Percentiles rank a stretch among this genome's conserved stretches.
Evolutionary conservation across 2,888 invertebrate genomes (phyloP).

Genomic region (Cynaeus angustus): DNA sequence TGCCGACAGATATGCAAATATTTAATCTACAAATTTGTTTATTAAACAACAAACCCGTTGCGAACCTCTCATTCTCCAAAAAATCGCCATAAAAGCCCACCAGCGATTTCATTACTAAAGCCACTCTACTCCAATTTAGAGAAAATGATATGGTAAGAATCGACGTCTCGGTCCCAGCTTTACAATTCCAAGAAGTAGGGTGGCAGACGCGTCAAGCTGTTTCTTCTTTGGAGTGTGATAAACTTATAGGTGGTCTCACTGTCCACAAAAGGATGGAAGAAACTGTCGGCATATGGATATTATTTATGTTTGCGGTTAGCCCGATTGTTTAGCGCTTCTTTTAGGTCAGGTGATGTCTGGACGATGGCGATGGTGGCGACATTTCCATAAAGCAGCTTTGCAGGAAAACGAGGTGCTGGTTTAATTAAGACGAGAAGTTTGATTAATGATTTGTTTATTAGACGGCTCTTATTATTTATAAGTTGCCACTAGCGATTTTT

Average conservation of each 20-base stretch:
- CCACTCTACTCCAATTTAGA: conserved; percentile 21
- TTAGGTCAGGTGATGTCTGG: conserved; percentile 34
- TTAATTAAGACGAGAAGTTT: conserved; percentile 9
- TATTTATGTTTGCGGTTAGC: conserved; percentile 49
- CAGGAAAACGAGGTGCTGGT: neutral
- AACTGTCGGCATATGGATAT: conserved; percentile 48
- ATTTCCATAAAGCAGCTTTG: conserved; percentile 29
- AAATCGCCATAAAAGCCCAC: conserved; percentile 8
- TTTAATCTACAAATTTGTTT: conserved; percentile 38
- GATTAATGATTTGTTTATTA: conserved; percentile 41
- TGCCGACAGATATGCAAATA: conserved; percentile 38
- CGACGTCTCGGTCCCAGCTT: conserved; percentile 53
- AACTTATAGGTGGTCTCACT: conserved; percentile 37
- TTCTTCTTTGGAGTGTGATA: conserved; percentile 43
- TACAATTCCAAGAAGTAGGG: conserved; percentile 57
- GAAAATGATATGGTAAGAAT: conserved; percentile 33
- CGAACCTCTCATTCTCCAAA: conserved; percentile 6
- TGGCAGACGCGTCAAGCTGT: conserved; percentile 48
- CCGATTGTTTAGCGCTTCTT: conserved; percentile 29
- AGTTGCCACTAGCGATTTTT: conserved; percentile 38
- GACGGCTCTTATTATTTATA: conserved; percentile 37
- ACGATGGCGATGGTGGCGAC: conserved; percentile 20
- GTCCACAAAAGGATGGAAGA: conserved; percentile 41
- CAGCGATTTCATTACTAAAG: conserved; percentile 5
- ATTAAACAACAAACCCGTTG: conserved; percentile 15